Evolutionary conservation across 1,140 invertebrate species (phyloP), one percentile per base, ranked within the genome.

Genomic region (Dendrolimus punctatus): DNA sequence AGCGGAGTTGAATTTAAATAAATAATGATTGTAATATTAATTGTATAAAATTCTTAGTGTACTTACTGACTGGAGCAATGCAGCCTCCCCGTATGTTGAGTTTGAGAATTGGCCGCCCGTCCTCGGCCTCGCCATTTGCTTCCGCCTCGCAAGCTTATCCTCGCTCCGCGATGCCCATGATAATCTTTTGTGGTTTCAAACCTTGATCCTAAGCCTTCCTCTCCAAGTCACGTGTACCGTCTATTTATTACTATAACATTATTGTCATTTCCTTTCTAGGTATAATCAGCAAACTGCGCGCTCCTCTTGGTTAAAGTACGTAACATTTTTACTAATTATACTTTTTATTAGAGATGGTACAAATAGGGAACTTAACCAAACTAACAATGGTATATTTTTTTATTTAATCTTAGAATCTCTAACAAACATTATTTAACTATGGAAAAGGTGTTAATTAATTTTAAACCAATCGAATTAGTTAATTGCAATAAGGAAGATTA

Each of bases 261-360:
- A 61, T 71, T 73, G 66, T 79, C 42, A 70, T 84, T 84, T 81
- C 71, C 75, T 84, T 84, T 84, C 78, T 84, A 84, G 80, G 80
- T 84, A 84, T 84, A 81, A 84, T 75, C 80, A 84, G 71, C 80
- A 82, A 78, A 76, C 77, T 66, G 79, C 73, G 72, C 76, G 80
- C 62, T 68, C 79, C 52, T 74, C 80, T 74, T 80, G 77, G 75
- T 71, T 84, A 64, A 84, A 84, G 80, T 84, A 84, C 80, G 80
- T 84, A 84, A 76, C 60, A 53, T 44, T 68, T 70, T 68, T 65
- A 62, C 55, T 68, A 67, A 60, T 64, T 64, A 67, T 46, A 53
- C 60, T 55, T 68, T 55, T 47, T 60, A 23, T 23, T 23, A 23
- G 23, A 23, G 23, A 23, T 23, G 23, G 23, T 23, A 23, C 23